These are phyloP conservation scores for Procavia capensis DNA, from an alignment of 2,113 vertebrate species.

Conservation along the genomic window DNA sequence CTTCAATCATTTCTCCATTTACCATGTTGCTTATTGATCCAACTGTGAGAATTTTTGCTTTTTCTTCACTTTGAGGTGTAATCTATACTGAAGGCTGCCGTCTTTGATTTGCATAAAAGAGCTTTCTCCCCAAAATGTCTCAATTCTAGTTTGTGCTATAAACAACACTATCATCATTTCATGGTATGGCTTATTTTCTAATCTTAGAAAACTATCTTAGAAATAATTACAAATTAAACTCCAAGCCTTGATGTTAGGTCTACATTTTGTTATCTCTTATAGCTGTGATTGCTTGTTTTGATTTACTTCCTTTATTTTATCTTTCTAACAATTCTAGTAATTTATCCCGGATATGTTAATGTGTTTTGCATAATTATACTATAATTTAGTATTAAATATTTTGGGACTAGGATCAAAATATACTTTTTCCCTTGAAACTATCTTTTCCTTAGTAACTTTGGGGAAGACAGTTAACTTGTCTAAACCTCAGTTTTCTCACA, in stretches of 20 bases:
- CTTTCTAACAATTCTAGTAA: not conserved
- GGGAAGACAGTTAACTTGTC: not conserved
- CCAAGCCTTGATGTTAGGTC: not conserved
- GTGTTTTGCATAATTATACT: not conserved
- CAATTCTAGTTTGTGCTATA: not conserved
- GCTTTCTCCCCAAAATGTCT: not conserved
- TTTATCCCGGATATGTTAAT: not conserved
- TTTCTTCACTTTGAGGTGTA: too few species aligned
- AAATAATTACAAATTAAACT: not conserved
- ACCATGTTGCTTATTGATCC: too few species aligned
- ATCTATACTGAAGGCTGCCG: too few species aligned
- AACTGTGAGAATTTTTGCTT: too few species aligned
- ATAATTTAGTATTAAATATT: not conserved
- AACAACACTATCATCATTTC: not conserved
- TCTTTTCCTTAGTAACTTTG: not conserved
- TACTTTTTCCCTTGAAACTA: not conserved
- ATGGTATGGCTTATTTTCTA: not conserved
- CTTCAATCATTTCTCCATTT: too few species aligned
- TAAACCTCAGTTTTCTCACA: not conserved
- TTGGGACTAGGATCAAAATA: not conserved
- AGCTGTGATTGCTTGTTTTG: not conserved
- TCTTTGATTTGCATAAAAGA: not conserved
- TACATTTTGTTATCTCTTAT: not conserved
- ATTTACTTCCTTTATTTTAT: not conserved
- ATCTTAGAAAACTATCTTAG: not conserved